Conservation (phyloP, 2,888 invertebrate species). For the Zaprionus obscuricornis region DNA sequence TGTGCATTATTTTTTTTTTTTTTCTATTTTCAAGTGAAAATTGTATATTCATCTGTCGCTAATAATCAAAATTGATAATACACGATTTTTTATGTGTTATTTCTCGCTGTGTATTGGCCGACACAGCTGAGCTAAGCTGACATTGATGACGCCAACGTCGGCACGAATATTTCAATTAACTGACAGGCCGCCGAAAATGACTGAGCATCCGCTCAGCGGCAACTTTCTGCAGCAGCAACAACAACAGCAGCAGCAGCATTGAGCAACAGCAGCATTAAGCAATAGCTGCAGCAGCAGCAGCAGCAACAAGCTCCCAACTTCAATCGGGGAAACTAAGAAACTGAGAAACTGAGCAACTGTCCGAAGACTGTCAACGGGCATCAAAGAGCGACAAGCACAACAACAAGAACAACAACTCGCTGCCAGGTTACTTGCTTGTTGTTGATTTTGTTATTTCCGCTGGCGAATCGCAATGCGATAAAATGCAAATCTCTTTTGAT, state of each 20-base stretch:
- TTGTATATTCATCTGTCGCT: too few species aligned
- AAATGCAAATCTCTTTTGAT: conserved; percentile 78
- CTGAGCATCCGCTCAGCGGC: conserved; percentile 44
- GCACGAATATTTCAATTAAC: conserved; percentile 78
- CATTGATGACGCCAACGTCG: conserved; percentile 38
- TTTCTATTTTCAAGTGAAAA: not conserved
- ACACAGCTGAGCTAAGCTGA: conserved; percentile 37
- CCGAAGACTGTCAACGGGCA: conserved; percentile 56
- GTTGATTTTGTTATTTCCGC: conserved; percentile 69
- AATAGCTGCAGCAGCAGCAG: too few species aligned
- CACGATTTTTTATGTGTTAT: too few species aligned
- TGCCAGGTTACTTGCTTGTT: conserved; percentile 24
- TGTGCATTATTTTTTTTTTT: too few species aligned
- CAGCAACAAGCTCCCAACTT: not conserved
- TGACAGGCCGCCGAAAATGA: conserved; percentile 71
- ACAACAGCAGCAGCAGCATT: too few species aligned
- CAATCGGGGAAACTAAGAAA: conserved; percentile 32
- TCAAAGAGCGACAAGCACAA: conserved; percentile 52
- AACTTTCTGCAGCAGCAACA: not conserved
- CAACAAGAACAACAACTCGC: conserved; percentile 38
- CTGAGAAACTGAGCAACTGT: conserved; percentile 40
- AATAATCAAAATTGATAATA: too few species aligned
- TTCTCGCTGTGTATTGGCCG: too few species aligned
- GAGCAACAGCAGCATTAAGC: too few species aligned
- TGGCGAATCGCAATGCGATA: conserved; percentile 69